Evolutionary conservation across 2,888 invertebrate species (phyloP).

Genomic region (Parapristionchus giblindavisi): DNA sequence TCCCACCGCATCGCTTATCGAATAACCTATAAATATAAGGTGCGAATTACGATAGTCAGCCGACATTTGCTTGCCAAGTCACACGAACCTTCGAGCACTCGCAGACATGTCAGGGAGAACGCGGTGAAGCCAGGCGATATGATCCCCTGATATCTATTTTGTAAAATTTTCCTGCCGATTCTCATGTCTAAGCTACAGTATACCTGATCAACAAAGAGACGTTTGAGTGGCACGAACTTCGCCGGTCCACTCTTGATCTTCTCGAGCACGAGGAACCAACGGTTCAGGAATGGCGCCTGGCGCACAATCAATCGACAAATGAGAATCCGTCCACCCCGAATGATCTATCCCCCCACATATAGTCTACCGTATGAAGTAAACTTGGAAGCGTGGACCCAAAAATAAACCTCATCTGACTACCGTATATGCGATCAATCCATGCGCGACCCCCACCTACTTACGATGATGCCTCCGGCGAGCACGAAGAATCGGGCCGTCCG

Average conservation of each 20-base stretch:
- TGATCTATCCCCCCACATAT: no score
- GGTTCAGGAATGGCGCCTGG: slow-evolving; percentile 57
- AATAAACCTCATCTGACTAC: not conserved
- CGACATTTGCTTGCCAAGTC: not conserved
- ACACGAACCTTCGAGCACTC: slow-evolving; percentile 57
- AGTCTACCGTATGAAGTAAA: no score
- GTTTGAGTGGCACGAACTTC: slow-evolving; percentile 48
- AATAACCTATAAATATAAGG: slow-evolving; percentile 1
- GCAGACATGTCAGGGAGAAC: slow-evolving; percentile 55
- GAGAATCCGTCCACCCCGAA: no score
- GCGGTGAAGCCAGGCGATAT: slow-evolving; percentile 58
- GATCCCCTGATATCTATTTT: slow-evolving; percentile 44
- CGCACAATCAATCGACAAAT: no score
- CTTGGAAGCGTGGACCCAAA: no score
- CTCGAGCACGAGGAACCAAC: slow-evolving; percentile 61
- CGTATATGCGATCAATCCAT: no score
- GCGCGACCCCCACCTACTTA: slow-evolving; percentile 36
- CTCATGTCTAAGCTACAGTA: no score
- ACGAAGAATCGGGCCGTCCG: slow-evolving; percentile 60
- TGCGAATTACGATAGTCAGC: no score
- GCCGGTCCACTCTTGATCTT: slow-evolving; percentile 48
- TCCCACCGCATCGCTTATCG: slow-evolving; percentile 41
- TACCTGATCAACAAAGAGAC: slow-evolving; percentile 57
- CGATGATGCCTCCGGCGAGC: slow-evolving; percentile 58
- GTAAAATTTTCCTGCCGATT: no score